Percentiles rank a stretch among this genome's conserved stretches.
phyloP scores from a whole-genome alignment of 2,888 invertebrate genomes.

The Odontomyia ornata region DNA sequence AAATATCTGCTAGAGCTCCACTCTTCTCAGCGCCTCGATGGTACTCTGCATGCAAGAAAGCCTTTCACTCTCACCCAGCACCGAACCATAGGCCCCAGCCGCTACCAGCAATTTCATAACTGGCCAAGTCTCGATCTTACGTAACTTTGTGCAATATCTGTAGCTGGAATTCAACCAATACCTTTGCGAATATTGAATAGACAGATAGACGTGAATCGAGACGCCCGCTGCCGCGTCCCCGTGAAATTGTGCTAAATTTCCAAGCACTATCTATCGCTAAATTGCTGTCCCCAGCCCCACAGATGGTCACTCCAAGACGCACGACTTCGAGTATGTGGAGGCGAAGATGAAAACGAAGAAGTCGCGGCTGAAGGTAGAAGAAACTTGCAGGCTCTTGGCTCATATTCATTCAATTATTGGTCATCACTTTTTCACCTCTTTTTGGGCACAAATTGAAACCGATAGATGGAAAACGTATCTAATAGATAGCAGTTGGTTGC shows the following conservation, averaged over 20 bases:
- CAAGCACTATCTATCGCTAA: too few relatives aligned
- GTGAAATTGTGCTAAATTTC: too few relatives aligned
- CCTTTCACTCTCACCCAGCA: constrained; percentile 1
- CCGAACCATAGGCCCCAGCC: constrained; percentile 12
- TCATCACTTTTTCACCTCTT: background rate
- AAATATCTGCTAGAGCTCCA: too few relatives aligned
- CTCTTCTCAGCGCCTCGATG: background rate
- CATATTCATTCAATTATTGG: background rate
- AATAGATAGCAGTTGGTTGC: background rate
- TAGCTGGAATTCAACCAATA: constrained; percentile 37
- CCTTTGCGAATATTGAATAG: constrained; percentile 22
- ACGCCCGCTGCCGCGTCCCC: background rate
- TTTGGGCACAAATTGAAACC: constrained; percentile 18
- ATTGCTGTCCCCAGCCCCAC: too few relatives aligned
- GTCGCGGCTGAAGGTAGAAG: too few relatives aligned
- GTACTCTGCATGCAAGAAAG: constrained; percentile 16
- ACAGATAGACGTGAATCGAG: background rate
- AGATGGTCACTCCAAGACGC: too few relatives aligned
- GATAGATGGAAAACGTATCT: background rate
- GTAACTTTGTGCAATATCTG: constrained; percentile 41
- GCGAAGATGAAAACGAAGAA: too few relatives aligned
- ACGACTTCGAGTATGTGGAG: too few relatives aligned
- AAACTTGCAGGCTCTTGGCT: background rate
- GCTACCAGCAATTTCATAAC: constrained; percentile 34
- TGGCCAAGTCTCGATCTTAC: constrained; percentile 33